Evolutionary conservation across 37 sponge, comb jelly and placozoan species (phyloP).

Genomic region (Amphimedon queenslandica): DNA sequence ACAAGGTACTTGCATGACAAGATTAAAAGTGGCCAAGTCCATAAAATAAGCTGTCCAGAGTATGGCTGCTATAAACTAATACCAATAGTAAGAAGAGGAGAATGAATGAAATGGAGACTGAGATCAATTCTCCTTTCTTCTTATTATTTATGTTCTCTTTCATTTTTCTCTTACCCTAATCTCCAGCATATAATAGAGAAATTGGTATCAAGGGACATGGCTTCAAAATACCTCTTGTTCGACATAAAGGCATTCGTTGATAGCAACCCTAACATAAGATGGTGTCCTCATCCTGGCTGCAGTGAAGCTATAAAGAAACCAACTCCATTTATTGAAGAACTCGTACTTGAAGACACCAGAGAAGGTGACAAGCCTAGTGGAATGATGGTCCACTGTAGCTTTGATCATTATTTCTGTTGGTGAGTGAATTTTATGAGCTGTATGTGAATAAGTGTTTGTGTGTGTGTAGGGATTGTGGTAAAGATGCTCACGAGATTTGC

Average conservation of each 20-base stretch:
- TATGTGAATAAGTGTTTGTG: background rate
- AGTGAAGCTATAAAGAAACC: background rate
- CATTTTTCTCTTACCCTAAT: background rate
- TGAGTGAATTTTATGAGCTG: conserved; percentile 6
- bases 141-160: too few species aligned
- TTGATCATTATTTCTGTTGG: conserved; percentile 92
- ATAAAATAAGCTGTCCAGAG: conserved; percentile 73
- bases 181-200: conserved; percentile 76
- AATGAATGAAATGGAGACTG: too few species aligned
- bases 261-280: conserved; percentile 78
- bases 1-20: conserved; percentile 56
- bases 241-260: conserved; percentile 90
- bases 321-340: background rate
- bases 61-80: conserved; percentile 79
- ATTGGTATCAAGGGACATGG: conserved; percentile 75
- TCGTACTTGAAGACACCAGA: background rate
- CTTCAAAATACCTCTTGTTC: conserved; percentile 63
- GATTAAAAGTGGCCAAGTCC: conserved; percentile 68
- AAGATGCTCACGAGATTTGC: conserved; percentile 74
- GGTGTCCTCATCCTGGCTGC: conserved; percentile 85
- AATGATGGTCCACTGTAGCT: conserved; percentile 70
- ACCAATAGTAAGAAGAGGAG: conserved; percentile 75
- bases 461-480: conserved; percentile 57
- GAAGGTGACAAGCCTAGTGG: conserved; percentile 33
- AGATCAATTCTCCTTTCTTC: too few species aligned